Conservation (phyloP, 2,888 invertebrate species). For the Drosophila tanythrix region DNA sequence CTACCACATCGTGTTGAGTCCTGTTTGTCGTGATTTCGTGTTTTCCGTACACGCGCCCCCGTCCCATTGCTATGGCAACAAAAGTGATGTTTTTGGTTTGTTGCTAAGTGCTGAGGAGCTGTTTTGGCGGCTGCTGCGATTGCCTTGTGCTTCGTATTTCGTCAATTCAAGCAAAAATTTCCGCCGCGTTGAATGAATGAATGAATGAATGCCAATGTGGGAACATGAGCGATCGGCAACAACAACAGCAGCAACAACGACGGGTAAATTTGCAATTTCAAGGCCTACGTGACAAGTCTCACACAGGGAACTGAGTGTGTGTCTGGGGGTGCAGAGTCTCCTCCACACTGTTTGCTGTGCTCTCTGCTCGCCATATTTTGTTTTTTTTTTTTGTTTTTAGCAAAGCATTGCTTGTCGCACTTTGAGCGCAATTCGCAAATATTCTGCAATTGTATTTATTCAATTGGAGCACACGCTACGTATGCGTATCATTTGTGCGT, state of each 20-base stretch:
- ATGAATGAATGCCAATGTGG: constrained; percentile 44
- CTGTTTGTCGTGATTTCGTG: neutral
- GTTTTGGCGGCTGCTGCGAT: constrained; percentile 57
- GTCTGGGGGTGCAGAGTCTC: constrained; percentile 61
- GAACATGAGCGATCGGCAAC: constrained; percentile 41
- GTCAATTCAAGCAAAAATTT: constrained; percentile 68
- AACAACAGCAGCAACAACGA: constrained; percentile 15
- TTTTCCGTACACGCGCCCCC: neutral
- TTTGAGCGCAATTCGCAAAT: constrained; percentile 34
- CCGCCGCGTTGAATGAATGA: constrained; percentile 60
- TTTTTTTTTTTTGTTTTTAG: neutral
- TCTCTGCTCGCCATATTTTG: constrained; percentile 4
- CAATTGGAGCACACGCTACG: constrained; percentile 26
- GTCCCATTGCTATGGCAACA: neutral
- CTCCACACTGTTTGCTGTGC: neutral
- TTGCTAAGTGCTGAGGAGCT: constrained; percentile 63
- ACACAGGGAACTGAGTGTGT: constrained; percentile 57
- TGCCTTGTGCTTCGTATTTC: constrained; percentile 50
- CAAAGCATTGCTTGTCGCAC: constrained; percentile 25
- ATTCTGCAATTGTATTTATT: constrained; percentile 29
- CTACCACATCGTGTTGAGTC: neutral
- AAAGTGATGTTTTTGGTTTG: constrained; percentile 38
- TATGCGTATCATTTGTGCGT: constrained; percentile 27
- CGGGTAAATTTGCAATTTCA: constrained; percentile 68
- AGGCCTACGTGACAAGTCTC: constrained; percentile 80